Conservation (phyloP, 37 sponge, comb jelly and placozoan genomes). For the Axinella damicornis region DNA sequence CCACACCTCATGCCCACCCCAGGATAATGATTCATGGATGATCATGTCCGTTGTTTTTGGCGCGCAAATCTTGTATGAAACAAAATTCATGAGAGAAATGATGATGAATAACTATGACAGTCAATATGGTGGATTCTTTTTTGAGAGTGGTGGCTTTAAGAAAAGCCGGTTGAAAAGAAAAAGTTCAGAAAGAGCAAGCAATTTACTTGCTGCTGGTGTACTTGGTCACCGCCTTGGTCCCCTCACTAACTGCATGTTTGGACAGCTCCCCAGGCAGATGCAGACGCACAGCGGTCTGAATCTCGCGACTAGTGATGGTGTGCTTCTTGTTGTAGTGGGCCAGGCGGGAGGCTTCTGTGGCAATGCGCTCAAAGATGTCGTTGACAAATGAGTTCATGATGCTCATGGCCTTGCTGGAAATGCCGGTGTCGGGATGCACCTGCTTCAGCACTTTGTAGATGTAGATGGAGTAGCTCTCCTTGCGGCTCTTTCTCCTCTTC, state of each 20-base stretch:
- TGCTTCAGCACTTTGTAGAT: slow-evolving; percentile 99
- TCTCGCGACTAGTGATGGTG: slow-evolving; percentile 93
- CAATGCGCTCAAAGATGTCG: slow-evolving; percentile 96
- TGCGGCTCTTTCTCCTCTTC: slow-evolving; percentile 77
- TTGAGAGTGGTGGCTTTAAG: too few relatives aligned
- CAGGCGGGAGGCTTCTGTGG: slow-evolving; percentile 87
- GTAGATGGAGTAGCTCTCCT: slow-evolving; percentile 96
- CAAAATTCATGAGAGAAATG: too few relatives aligned
- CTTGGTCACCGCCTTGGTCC: slow-evolving; percentile 97
- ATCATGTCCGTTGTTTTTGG: too few relatives aligned
- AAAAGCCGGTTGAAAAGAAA: background rate
- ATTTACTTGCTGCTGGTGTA: slow-evolving; percentile 95
- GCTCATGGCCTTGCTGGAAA: slow-evolving; percentile 95
- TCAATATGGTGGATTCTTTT: too few relatives aligned
- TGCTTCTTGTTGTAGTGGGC: slow-evolving; percentile 96
- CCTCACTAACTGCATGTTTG: slow-evolving; percentile 95
- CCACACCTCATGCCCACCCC: too few relatives aligned
- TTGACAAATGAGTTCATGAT: slow-evolving; percentile 98
- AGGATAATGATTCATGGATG: too few relatives aligned
- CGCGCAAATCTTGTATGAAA: too few relatives aligned
- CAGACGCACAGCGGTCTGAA: slow-evolving; percentile 95
- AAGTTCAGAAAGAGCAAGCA: slow-evolving; percentile 5
- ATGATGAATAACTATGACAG: too few relatives aligned
- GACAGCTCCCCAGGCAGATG: slow-evolving; percentile 93
- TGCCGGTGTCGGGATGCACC: slow-evolving; percentile 96